Evolutionary conservation across 2,888 invertebrate genomes (phyloP), one percentile per base, ranked within the genome.

Genomic region (Brachylomia viminalis): DNA sequence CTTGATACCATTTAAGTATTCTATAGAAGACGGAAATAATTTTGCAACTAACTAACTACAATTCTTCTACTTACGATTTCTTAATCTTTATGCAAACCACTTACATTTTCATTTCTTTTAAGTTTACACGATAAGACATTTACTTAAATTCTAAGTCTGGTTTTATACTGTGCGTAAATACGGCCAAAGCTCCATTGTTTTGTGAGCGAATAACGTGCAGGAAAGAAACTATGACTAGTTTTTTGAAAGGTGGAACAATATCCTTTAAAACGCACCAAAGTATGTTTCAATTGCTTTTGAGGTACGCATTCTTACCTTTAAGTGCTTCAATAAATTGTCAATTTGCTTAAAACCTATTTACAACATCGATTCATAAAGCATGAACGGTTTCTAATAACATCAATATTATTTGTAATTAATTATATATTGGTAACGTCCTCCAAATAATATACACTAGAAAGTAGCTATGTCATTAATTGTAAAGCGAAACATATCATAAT

Each of bases 361-460:
- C 68, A 82, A 79, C 68, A 69, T 75, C n/a, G 15, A 76, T 69
- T 58, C n/a, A 67, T 56, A 71, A 61, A 75, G 56, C 75, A 61
- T 27, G n/a, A 27, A 27, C 49, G 56, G 56, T 68, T 75, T 23
- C 67, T 79, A 64, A 58, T 64, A 68, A 75, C 66, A 27, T 72
- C 30, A 56, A 82, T 58, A 65, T 45, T 13, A 54, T 45, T 38
- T n/a, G 11, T 59, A 72, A 65, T 65, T 79, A 56, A 47, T 56
- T 61, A 66, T 73, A 52, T 38, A 70, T n/a, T 82, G 83, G 83
- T 83, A 83, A 83, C 83, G 1, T 58, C 52, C 52, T 45, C 23
- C 54, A 47, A 70, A 64, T 67, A 54, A 61, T 72, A 30, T 72
- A 79, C 56, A 71, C 59, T 82, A 71, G 23, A 13, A 52, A 64